Conservation (phyloP, 2,888 invertebrate genomes). For the Eupithecia subfuscata region DNA sequence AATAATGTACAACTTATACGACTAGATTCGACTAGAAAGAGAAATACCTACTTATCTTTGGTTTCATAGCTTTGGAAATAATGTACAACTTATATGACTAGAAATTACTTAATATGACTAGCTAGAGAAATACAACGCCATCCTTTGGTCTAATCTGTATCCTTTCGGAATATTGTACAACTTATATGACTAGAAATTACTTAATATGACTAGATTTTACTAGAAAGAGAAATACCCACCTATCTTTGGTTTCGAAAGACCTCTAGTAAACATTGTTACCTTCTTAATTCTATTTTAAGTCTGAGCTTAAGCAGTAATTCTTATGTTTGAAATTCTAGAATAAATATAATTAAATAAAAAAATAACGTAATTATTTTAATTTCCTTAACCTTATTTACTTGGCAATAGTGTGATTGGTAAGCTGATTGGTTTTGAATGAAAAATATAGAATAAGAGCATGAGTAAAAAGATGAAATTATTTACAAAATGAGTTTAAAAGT, state of each 20-base stretch:
- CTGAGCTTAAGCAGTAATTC: background rate
- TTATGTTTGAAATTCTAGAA: background rate
- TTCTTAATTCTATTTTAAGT: constrained; percentile 1
- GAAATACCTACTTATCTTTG: background rate
- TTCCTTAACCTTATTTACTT: constrained; percentile 5
- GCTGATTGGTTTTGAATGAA: constrained; percentile 19
- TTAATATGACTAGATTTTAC: constrained; percentile 16
- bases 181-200: background rate
- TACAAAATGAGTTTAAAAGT: background rate
- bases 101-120: constrained; percentile 8
- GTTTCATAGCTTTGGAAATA: background rate
- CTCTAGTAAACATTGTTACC: background rate
- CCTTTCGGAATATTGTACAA: background rate
- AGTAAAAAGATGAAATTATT: background rate
- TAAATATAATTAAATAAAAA: too few species aligned
- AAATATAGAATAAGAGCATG: background rate
- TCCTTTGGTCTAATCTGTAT: background rate
- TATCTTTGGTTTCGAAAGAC: background rate
- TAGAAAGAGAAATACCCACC: background rate
- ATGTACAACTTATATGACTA: background rate
- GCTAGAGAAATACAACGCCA: background rate
- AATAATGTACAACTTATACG: constrained; percentile 28
- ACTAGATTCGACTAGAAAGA: constrained; percentile 12
- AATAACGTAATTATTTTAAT: too few species aligned
- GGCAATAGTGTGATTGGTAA: constrained; percentile 33